phyloP scores from a whole-genome alignment of 2,797 vertebrate species.

The Coendou prehensilis region DNA sequence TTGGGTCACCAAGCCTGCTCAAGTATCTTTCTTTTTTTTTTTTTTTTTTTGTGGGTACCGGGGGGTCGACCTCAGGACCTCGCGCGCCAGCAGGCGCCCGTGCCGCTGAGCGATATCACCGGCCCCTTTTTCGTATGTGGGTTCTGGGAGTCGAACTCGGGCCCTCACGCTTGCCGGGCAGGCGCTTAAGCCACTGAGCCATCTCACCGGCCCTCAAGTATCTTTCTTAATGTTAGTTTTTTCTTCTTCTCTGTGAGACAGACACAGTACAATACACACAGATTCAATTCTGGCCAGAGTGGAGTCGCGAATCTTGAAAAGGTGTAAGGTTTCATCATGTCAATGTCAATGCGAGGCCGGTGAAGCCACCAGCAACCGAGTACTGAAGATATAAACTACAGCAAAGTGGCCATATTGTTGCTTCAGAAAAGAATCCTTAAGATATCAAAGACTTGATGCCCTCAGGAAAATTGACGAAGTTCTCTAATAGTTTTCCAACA shows the following conservation, averaged over 20 bases:
- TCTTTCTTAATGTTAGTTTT: not conserved
- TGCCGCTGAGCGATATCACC: too few species aligned
- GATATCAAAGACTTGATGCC: constrained; percentile 52
- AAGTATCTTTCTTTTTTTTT: not conserved
- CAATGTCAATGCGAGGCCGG: not conserved
- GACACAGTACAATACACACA: constrained; percentile 37
- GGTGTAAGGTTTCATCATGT: not conserved
- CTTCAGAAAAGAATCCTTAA: not conserved
- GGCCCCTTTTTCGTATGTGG: too few species aligned
- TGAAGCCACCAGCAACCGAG: constrained; percentile 6
- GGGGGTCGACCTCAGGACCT: too few species aligned
- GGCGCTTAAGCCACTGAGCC: too few species aligned
- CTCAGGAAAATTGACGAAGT: not conserved
- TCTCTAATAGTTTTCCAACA: constrained; percentile 57
- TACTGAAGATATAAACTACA: constrained; percentile 20
- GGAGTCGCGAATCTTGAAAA: constrained; percentile 53
- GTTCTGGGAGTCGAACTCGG: too few species aligned
- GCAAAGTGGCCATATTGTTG: constrained; percentile 18
- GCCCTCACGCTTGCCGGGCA: too few species aligned
- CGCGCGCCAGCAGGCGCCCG: too few species aligned
- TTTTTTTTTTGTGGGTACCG: too few species aligned
- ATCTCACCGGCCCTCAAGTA: too few species aligned
- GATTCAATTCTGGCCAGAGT: constrained; percentile 46
- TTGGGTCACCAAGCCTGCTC: not conserved
- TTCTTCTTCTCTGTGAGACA: not conserved